Evolutionary conservation across 2,888 invertebrate genomes (phyloP).

Genomic region (Laothoe populi): DNA sequence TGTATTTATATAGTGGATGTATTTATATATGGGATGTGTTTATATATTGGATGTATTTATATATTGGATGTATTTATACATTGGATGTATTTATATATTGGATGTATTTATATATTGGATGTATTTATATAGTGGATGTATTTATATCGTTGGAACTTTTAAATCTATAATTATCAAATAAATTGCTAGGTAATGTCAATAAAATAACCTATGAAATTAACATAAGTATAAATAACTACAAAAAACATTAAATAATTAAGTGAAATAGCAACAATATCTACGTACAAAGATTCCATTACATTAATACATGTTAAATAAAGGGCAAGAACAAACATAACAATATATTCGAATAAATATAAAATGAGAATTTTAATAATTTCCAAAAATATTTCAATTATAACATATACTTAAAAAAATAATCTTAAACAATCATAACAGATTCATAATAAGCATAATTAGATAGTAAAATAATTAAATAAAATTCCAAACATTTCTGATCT

Average conservation of each 20-base stretch:
- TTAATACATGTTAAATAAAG: background rate
- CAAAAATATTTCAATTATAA: background rate
- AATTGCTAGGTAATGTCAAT: too few species aligned
- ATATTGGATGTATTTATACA: too few species aligned
- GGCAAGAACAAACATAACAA: background rate
- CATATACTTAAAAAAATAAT: background rate
- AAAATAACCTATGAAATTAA: too few species aligned
- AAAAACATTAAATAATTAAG: background rate
- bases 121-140: too few species aligned
- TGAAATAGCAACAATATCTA: background rate
- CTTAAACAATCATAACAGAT: background rate
- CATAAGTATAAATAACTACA: background rate
- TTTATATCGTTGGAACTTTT: too few species aligned
- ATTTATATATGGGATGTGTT: too few species aligned
- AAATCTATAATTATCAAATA: too few species aligned
- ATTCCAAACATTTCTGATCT: background rate
- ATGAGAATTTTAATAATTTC: background rate
- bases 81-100: too few species aligned
- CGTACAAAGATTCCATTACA: background rate
- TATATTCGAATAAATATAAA: slow-evolving; percentile 8
- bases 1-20: too few species aligned
- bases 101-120: too few species aligned
- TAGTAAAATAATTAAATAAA: background rate
- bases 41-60: too few species aligned
- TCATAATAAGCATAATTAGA: background rate